Evolutionary conservation across 2,888 invertebrate species (phyloP).

Genomic region (Ochropleura leucogaster): DNA sequence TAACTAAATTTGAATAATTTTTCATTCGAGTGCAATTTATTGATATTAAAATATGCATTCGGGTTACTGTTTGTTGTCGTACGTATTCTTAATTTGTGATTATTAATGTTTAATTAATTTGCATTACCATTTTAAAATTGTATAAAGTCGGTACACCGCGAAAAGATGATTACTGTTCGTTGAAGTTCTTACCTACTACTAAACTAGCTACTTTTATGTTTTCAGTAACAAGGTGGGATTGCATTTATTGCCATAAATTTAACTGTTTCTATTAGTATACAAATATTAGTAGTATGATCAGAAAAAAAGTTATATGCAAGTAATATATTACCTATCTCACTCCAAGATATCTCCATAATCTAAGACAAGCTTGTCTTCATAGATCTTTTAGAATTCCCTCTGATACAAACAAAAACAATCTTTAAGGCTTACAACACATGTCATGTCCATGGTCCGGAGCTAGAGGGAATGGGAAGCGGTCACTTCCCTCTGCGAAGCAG

Average conservation of each 20-base stretch:
- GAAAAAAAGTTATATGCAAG: not conserved
- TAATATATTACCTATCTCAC: not conserved
- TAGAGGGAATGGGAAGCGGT: too few relatives aligned
- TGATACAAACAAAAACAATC: constrained; percentile 13
- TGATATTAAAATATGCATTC: constrained; percentile 45
- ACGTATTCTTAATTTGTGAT: constrained; percentile 37
- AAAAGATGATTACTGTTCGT: not conserved
- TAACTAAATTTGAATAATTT: constrained; percentile 58
- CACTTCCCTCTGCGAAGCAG: too few relatives aligned
- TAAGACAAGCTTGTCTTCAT: not conserved
- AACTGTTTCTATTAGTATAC: not conserved
- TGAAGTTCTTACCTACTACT: not conserved
- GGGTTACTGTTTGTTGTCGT: constrained; percentile 43
- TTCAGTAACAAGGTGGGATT: not conserved
- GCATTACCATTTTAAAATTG: constrained; percentile 1
- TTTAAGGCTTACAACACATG: constrained; percentile 14
- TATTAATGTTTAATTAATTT: constrained; percentile 47
- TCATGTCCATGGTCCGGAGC: not conserved
- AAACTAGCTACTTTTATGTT: not conserved
- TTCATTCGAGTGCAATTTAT: constrained; percentile 49
- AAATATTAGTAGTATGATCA: not conserved
- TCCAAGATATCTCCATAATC: not conserved
- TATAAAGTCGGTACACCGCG: not conserved
- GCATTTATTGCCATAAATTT: not conserved
- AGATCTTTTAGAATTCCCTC: constrained; percentile 1